Base-by-base conservation (phyloP, 2,888 invertebrate genomes). In the Alentia gelatinosa region DNA sequence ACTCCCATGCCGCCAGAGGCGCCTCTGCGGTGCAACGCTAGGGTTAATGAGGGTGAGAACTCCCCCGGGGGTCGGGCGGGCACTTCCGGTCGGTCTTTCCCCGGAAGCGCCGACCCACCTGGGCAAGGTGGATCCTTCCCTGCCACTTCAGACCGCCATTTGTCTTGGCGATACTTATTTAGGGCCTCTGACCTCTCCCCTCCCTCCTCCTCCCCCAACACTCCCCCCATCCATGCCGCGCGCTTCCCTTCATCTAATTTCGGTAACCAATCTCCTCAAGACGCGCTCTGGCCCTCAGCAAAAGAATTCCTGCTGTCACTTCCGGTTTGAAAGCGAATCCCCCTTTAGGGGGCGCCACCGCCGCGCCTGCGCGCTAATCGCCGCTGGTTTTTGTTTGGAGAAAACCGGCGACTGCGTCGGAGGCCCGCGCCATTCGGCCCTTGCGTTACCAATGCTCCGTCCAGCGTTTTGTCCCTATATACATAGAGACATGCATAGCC, bases 321-420 rank as follows among this genome's bases (percentile, higher is more conserved):
- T 83, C 83, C 83, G 83, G 26, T 83, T 83, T 68, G 68, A 68
- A 68, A 68, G 68, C n/a, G 33, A 68, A 68, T 68, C 68, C 68
- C 30, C 68, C 68, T 12, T 30, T 1, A 68, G 68, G 47, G 47
- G 47, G 12, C 68, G 30, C 3, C 19, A 12, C 68, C 15, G n/a
- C 33, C 12, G 68, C 68, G 68, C 68, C 26, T 68, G 5, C 26
- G 68, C 68, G 30, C 68, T 68, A 68, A 68, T 68, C 68, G 68
- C 30, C 68, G n/a, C 30, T 68, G 68, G 26, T 68, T 68, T 68
- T 68, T 68, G 26, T 68, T 9, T 30, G n/a, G n/a, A n/a, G n/a
- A n/a, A n/a, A n/a, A n/a, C n/a, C n/a, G n/a, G n/a, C n/a, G n/a
- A n/a, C n/a, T n/a, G n/a, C n/a, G n/a, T n/a, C n/a, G n/a, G n/a